Evolutionary conservation across 1,140 invertebrate genomes (phyloP).

Genomic region (Bombus difficillimus): DNA sequence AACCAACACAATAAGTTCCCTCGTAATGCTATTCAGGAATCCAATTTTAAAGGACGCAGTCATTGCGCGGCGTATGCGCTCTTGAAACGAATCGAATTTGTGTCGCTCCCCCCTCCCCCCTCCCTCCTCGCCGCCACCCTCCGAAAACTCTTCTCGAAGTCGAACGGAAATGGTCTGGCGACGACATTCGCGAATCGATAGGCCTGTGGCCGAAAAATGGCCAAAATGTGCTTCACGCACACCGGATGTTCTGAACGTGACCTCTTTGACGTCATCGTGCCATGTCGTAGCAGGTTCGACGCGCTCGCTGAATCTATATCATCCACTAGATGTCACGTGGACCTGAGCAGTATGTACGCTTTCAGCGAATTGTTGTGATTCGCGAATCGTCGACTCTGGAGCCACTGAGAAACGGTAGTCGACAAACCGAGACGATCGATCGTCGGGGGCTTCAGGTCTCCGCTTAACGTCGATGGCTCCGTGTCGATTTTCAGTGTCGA

Average conservation of each 20-base stretch:
- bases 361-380: background rate
- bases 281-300: constrained; percentile 15
- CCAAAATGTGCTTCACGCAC: background rate
- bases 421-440: constrained; percentile 18
- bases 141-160: constrained; percentile 24
- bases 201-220: background rate
- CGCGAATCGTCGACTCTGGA: background rate
- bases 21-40: constrained; percentile 49
- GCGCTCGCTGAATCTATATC: background rate
- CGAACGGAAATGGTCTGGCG: background rate
- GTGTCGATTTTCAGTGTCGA: background rate
- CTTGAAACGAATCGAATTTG: constrained; percentile 32
- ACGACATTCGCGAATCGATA: constrained; percentile 38
- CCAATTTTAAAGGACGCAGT: constrained; percentile 52
- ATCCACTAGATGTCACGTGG: background rate
- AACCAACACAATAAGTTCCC: constrained; percentile 40
- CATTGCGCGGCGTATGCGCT: constrained; percentile 32
- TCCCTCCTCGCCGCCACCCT: no score
- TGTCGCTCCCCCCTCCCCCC: background rate
- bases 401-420: background rate
- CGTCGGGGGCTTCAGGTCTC: background rate
- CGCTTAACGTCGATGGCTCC: background rate
- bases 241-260: constrained; percentile 22
- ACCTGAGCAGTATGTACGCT: background rate
- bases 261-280: constrained; percentile 11